phyloP scores from a whole-genome alignment of 2,888 invertebrate species.

The Drosophila eohydei region DNA sequence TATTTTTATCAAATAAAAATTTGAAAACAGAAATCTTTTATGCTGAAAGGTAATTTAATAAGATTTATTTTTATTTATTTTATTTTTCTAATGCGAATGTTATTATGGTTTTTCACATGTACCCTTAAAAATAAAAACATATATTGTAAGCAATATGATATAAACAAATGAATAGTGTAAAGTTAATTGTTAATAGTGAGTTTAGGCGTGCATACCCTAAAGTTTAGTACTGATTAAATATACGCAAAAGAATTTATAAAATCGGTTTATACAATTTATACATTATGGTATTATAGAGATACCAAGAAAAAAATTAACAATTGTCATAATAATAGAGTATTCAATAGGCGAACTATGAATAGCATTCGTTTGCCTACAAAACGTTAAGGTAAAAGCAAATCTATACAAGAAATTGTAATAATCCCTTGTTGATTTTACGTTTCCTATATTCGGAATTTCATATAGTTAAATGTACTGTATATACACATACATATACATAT shows the following conservation, averaged over 20 bases:
- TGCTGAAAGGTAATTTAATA: no score
- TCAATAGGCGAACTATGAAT: constrained; percentile 3
- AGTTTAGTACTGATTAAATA: constrained; percentile 74
- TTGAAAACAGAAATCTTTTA: no score
- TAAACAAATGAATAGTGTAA: constrained; percentile 24
- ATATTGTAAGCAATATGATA: constrained; percentile 29
- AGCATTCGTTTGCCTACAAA: constrained; percentile 1
- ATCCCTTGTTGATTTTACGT: constrained; percentile 6
- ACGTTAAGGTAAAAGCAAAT: not conserved
- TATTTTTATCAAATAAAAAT: not conserved
- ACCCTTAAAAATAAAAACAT: not conserved
- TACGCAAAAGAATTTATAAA: constrained; percentile 75
- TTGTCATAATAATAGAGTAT: constrained; percentile 6
- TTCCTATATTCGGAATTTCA: constrained; percentile 8
- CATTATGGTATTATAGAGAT: constrained; percentile 18
- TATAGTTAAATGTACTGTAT: constrained; percentile 20
- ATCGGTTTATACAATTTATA: constrained; percentile 69
- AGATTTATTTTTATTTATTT: not conserved
- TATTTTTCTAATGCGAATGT: not conserved
- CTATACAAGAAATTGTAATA: constrained; percentile 1
- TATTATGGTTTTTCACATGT: not conserved
- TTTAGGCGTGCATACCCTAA: constrained; percentile 53
- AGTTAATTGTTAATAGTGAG: constrained; percentile 63
- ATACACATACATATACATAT: constrained; percentile 13
- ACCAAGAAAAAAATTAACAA: constrained; percentile 2